These are phyloP conservation scores for Anoura caudifer DNA, from an alignment of 2,113 vertebrate genomes.

Conservation along the genomic window DNA sequence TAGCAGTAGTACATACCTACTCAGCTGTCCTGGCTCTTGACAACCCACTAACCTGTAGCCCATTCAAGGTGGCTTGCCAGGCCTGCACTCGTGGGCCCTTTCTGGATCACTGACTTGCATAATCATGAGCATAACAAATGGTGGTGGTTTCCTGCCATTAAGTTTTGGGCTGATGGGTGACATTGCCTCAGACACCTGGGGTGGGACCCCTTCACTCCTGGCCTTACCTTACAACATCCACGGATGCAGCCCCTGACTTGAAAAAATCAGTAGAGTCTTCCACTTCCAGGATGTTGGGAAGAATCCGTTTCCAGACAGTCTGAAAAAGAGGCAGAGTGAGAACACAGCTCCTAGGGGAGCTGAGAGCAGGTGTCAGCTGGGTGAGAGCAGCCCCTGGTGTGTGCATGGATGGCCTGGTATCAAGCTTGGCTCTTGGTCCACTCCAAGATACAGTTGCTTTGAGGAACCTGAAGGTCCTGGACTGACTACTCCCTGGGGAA, in stretches of 20 bases:
- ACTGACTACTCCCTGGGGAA: background rate
- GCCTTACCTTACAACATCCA: slow-evolving; percentile 90
- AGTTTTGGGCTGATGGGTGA: background rate
- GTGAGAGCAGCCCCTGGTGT: background rate
- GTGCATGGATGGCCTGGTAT: fast-evolving
- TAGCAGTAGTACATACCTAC: too few species aligned
- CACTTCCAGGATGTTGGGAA: slow-evolving; percentile 81
- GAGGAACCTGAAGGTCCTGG: background rate
- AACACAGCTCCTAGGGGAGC: background rate
- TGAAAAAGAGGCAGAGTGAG: slow-evolving; percentile 53
- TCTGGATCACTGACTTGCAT: background rate
- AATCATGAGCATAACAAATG: background rate
- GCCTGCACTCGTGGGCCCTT: background rate
- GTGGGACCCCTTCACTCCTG: background rate
- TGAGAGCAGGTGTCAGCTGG: fast-evolving
- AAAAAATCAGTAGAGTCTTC: slow-evolving; percentile 91
- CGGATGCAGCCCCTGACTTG: slow-evolving; percentile 90
- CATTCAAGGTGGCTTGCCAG: background rate
- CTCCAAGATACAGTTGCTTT: background rate
- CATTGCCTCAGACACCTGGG: background rate
- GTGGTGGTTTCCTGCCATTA: background rate
- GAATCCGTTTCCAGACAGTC: slow-evolving; percentile 87
- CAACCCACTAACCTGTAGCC: too few species aligned
- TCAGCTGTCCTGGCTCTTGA: background rate
- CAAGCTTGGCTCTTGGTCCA: background rate